phyloP scores from a whole-genome alignment of 2,797 vertebrate genomes.

The Geotrypetes seraphini region DNA sequence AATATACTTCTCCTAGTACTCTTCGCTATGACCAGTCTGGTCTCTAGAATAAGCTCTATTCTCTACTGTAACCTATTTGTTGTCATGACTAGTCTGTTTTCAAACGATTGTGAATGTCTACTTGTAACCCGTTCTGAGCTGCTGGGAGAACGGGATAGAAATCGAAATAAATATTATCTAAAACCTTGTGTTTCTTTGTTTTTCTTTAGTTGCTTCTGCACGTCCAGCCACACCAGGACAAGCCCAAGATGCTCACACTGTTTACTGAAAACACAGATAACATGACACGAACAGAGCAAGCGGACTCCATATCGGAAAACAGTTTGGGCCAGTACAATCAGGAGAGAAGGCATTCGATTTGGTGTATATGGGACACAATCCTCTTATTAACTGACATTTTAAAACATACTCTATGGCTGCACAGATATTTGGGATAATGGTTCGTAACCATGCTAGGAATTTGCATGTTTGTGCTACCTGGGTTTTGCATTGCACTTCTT shows the following conservation, averaged over 20 bases:
- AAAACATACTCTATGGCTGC: not conserved
- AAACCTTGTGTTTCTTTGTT: too few relatives aligned
- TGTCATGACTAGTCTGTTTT: too few relatives aligned
- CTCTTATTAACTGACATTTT: not conserved
- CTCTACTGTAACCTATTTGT: too few relatives aligned
- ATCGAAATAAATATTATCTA: too few relatives aligned
- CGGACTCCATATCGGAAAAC: conserved; percentile 9
- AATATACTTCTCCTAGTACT: too few relatives aligned
- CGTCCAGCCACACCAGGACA: conserved; percentile 4
- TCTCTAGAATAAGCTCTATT: too few relatives aligned
- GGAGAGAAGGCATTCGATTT: conserved; percentile 7
- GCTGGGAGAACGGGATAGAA: too few relatives aligned
- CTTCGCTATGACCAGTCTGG: too few relatives aligned
- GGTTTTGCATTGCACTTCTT: conserved; percentile 13
- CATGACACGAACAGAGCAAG: conserved; percentile 12
- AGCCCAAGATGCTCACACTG: not conserved
- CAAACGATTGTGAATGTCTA: too few relatives aligned
- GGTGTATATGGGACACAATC: conserved; percentile 5
- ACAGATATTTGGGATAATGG: not conserved
- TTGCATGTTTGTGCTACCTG: conserved; percentile 15
- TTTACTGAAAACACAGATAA: conserved; percentile 12
- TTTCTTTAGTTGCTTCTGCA: too few relatives aligned
- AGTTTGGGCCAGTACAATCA: conserved; percentile 22
- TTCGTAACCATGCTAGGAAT: conserved; percentile 1
- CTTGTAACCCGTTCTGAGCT: too few relatives aligned